Base-by-base conservation (phyloP, 1,140 invertebrate genomes). In the Brachionus calyciflorus region DNA sequence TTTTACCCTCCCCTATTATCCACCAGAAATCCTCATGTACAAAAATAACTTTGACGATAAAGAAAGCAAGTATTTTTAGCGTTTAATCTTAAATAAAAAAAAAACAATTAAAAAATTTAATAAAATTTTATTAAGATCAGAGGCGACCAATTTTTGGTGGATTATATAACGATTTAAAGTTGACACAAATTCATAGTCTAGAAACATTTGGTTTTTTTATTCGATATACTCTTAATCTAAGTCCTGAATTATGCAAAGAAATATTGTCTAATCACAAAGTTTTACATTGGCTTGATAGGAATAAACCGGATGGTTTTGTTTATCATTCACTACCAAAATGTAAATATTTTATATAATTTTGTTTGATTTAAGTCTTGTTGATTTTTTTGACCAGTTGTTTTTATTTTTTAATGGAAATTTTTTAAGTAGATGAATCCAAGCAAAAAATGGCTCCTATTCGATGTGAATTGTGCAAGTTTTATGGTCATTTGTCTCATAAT, bases 401-500 rank as follows among this genome's bases (percentile, higher is more conserved):
- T 40, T n/a, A n/a, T n/a, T n/a, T n/a, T n/a, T n/a, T n/a, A n/a
- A n/a, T n/a, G n/a, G n/a, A n/a, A 33, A 33, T 24, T 21, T 30
- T 73, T 21, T 33, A 17, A 51, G 26, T 37, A 37, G 69, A 49
- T 55, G 51, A 51, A 24, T n/a, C 14, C 14, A 49, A 73, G 14
- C 28, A 73, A 49, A 49, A 41, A 53, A 55, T 73, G 44, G 19
- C 30, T 10, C 44, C 30, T 1, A 33, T 73, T 33, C 44, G 69
- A 28, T 73, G 69, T 40, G 69, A 73, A 12, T 26, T 73, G 69
- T 73, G 69, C 26, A 73, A 73, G 14, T 55, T 73, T 14, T 73
- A 73, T 24, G 69, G 69, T 26, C 69, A 73, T 49, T 73, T 73
- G 40, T 73, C 69, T 17, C 69, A 73, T 37, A 73, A 49, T 73